A percentile compares a stretch with the other conserved stretches of the same genome.
These are phyloP conservation scores for Tetramorium alpestre DNA, from an alignment of 1,140 invertebrate genomes.

Conservation along the genomic window DNA sequence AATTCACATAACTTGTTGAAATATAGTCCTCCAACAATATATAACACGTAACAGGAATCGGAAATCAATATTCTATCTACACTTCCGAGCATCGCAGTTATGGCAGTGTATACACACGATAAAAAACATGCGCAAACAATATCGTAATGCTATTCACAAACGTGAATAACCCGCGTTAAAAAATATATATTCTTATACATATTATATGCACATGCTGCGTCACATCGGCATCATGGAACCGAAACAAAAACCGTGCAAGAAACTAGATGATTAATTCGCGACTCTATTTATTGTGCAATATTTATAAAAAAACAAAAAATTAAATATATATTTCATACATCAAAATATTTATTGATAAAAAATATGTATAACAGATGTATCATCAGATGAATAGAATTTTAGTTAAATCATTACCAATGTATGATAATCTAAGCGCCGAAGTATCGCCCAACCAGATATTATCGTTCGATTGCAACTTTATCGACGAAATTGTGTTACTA, in stretches of 20 bases:
- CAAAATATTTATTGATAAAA: not conserved
- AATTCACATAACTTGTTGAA: slow-evolving; percentile 15
- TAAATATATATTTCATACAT: not conserved
- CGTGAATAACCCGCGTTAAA: not conserved
- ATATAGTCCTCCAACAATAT: not conserved
- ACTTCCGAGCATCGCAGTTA: not conserved
- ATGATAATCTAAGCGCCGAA: not conserved
- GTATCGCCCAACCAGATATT: not conserved
- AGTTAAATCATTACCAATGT: not conserved
- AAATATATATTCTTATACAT: not conserved
- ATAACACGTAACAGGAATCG: slow-evolving; percentile 15
- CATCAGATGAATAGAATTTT: not conserved
- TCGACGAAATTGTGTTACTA: not conserved
- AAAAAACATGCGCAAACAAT: slow-evolving; percentile 10
- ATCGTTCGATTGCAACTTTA: not conserved
- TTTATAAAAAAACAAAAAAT: not conserved
- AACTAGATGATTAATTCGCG: not conserved
- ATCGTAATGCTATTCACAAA: not conserved
- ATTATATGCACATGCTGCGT: not conserved
- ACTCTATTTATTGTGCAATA: not conserved
- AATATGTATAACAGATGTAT: not conserved
- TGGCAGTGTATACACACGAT: not conserved
- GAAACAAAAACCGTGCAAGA: not conserved
- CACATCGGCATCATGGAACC: not conserved
- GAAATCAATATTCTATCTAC: slow-evolving; percentile 45